Evolutionary conservation across 2,797 vertebrate species (phyloP), one percentile per base, ranked within the genome.

Genomic region (Acrossocheilus wenchowensis): DNA sequence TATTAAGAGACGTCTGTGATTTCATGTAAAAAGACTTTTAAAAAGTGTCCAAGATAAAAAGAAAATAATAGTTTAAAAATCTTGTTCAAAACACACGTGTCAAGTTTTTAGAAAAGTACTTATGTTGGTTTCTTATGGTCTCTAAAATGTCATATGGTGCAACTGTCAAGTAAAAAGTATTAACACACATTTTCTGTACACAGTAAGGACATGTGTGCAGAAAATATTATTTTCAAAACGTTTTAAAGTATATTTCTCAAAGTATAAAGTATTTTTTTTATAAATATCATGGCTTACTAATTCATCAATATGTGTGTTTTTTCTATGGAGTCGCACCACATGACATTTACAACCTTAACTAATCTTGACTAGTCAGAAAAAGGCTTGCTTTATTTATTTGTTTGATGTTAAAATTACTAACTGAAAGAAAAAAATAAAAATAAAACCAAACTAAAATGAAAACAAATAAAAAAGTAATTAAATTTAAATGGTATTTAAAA

Each of bases 331-430:
- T 43, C 0, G 11, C 39, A n/a, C 69, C 11, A n/a, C 21, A 14
- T 72, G 39, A 72, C 69, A 72, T 72, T 15, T n/a, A 45, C 41
- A 72, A n/a, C 11, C 11, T 72, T 23, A 72, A 72, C 41, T 72
- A n/a, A 43, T 23, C 11, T 43, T n/a, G 10, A 5, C 69, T 12
- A 12, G 36, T 12, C 39, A 23, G 12, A 71, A 23, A 23, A 71
- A 71, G 19, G 21, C 11, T 60, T n/a, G 23, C 8, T 60, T 60
- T 57, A 4, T 41, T 26, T 62, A 5, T 62, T 26, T 39, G 8
- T 21, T 60, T n/a, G 23, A 23, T 57, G 54, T 57, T 21, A 23
- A 57, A 57, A 57, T 9, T 8, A 9, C 19, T 54, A 57, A 57
- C 2, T 9, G 7, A 8, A 21, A 26, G 26, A 26, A 52, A 52